Conservation (phyloP, 2,888 invertebrate genomes). For the Dione vanillae region DNA sequence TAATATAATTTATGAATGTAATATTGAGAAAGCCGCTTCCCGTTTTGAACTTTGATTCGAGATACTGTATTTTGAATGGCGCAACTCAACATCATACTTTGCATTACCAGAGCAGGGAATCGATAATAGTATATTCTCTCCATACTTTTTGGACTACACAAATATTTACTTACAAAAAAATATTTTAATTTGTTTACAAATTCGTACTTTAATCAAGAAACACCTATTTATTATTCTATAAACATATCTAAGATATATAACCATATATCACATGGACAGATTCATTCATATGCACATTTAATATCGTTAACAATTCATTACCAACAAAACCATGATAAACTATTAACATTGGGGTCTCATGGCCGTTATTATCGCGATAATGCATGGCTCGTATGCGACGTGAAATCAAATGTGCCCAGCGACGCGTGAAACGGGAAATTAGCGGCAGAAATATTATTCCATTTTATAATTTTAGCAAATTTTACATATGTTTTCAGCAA, state of each 20-base stretch:
- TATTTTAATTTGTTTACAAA: too few species aligned
- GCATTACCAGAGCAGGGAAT: too few species aligned
- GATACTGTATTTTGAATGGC: too few species aligned
- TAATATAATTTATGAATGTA: too few species aligned
- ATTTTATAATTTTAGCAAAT: slow-evolving; percentile 33
- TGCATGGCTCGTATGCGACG: slow-evolving; percentile 40
- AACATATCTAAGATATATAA: neutral
- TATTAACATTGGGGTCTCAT: slow-evolving; percentile 27
- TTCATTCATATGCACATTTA: slow-evolving; percentile 22
- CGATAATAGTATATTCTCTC: too few species aligned
- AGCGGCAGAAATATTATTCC: slow-evolving; percentile 25
- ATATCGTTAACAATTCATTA: slow-evolving; percentile 27
- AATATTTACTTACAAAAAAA: too few species aligned
- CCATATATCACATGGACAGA: slow-evolving; percentile 4
- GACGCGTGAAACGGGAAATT: slow-evolving; percentile 39
- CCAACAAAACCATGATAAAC: slow-evolving; percentile 28
- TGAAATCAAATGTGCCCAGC: slow-evolving; percentile 42
- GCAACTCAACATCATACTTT: too few species aligned
- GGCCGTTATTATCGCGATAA: slow-evolving; percentile 27
- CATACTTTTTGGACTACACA: too few species aligned
- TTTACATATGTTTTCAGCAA: slow-evolving; percentile 27
- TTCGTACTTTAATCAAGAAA: too few species aligned
- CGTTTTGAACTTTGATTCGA: too few species aligned
- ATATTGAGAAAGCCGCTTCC: too few species aligned
- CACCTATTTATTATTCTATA: too few species aligned